Base-by-base conservation (phyloP, 2,113 vertebrate species). In the Sinocyclocheilus maitianheensis region DNA sequence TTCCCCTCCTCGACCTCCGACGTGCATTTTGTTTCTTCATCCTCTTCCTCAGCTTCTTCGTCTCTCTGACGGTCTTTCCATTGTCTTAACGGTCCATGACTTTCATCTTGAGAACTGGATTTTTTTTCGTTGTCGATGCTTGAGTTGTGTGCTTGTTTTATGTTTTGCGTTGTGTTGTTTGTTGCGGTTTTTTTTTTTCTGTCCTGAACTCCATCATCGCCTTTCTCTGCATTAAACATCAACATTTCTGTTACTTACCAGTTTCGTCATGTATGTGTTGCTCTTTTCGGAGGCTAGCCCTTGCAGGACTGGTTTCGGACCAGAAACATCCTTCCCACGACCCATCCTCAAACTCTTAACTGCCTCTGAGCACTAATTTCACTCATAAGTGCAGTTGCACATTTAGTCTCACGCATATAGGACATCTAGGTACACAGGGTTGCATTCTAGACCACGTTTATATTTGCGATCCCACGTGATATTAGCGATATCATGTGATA, bases 41-140 rank as follows among this genome's bases (percentile, higher is more conserved):
- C 58, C 26, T 53, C 18, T 81, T 77, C 22, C 30, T 10, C 13
- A 24, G 3, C 48, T 40, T 30, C 11, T 79, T 74, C 58, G 16
- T n/a, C 62, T 62, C 65, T 71, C 40, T 46, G 37, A 80, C 13
- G 8, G 20, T 43, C 34, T 74, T 24, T 58, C 88, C 87, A 83
- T 85, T 72, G 18, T 88, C 89, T 84, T 69, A 88, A 90, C 84
- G 84, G 86, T 91, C 88, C 90, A 86, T 89, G 86, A 91, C 88
- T 71, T 87, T 93, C 76, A 79, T 84, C 90, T 92, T 89, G 91
- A 87, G 93, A 93, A 93, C 93, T 91, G 93, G 93, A 89, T 91
- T 92, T 80, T 90, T 90, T 82, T 89, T 92, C 3, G 34, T 89
- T 20, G 88, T 92, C 90, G 84, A 92, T 83, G 90, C 88, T 90